A percentile compares a stretch with the other conserved stretches of the same genome.
Evolutionary conservation across 2,113 vertebrate species (phyloP).

Genomic region (Sinocyclocheilus rhinocerous): DNA sequence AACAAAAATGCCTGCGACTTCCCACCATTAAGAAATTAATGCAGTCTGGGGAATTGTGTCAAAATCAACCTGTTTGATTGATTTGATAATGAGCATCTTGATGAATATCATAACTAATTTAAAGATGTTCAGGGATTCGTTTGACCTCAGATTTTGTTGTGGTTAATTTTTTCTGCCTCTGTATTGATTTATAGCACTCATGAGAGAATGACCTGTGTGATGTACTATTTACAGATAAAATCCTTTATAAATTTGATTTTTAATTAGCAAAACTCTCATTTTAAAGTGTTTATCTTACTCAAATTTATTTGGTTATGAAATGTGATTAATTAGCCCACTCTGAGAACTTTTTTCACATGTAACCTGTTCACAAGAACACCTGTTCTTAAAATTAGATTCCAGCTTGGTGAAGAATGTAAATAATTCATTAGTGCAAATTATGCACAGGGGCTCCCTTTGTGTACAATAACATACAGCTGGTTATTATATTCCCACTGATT

Average conservation of each 20-base stretch:
- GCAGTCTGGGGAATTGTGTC: constrained; percentile 1
- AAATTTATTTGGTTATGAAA: background rate
- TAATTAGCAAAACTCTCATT: background rate
- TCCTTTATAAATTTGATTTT: background rate
- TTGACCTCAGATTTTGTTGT: background rate
- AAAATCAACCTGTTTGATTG: constrained; percentile 4
- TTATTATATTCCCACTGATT: constrained; percentile 32
- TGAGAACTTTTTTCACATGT: background rate
- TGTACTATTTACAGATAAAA: background rate
- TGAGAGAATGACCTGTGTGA: background rate
- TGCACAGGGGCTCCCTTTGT: constrained; percentile 11
- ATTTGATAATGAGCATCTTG: background rate
- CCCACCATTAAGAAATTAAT: constrained; percentile 19
- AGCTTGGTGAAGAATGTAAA: constrained; percentile 38
- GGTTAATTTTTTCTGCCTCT: background rate
- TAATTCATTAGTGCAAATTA: constrained; percentile 48
- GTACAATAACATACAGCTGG: constrained; percentile 21
- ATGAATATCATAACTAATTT: background rate
- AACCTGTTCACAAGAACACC: background rate
- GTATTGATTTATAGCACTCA: background rate
- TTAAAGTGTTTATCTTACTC: background rate
- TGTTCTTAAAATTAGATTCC: constrained; percentile 31
- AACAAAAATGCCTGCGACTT: constrained; percentile 30
- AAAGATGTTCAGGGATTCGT: constrained; percentile 1
- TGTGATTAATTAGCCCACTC: background rate